These are phyloP conservation scores for Eubasilissa regina DNA, from an alignment of 1,140 invertebrate genomes.

Conservation along the genomic window DNA sequence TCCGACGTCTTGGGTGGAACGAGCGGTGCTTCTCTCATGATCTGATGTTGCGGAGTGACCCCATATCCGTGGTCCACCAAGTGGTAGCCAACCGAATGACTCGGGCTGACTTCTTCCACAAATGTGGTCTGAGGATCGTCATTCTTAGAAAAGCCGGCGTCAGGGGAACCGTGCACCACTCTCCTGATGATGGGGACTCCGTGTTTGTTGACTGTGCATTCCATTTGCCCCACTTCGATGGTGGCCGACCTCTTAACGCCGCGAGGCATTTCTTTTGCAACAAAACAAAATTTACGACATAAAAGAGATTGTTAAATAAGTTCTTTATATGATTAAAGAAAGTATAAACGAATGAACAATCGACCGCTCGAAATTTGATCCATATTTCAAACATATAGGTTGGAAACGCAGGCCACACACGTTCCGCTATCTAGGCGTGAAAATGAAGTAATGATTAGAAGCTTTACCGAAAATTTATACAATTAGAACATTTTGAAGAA, in stretches of 20 bases:
- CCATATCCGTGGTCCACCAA: conserved; percentile 89
- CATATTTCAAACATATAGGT: conserved; percentile 46
- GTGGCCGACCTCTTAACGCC: conserved; percentile 68
- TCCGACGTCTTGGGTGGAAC: conserved; percentile 71
- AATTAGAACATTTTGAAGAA: conserved; percentile 5
- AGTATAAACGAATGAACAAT: not conserved
- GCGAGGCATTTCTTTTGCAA: conserved; percentile 70
- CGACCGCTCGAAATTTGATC: conserved; percentile 13
- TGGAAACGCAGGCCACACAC: conserved; percentile 45
- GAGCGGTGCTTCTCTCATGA: conserved; percentile 72
- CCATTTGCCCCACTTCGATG: conserved; percentile 67
- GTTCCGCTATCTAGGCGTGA: conserved; percentile 43
- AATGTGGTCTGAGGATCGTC: conserved; percentile 66
- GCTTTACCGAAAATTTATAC: not conserved
- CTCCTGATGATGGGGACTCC: conserved; percentile 67
- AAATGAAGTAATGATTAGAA: conserved; percentile 1
- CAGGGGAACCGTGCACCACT: conserved; percentile 66
- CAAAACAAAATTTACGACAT: not conserved
- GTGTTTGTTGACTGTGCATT: conserved; percentile 64
- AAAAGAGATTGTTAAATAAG: not conserved
- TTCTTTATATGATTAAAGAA: not conserved
- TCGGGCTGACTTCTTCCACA: conserved; percentile 69
- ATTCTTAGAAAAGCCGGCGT: conserved; percentile 68
- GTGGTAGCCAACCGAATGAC: conserved; percentile 78
- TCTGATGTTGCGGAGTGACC: conserved; percentile 83